Evolutionary conservation across 2,888 invertebrate species (phyloP), one percentile per base, ranked within the genome.

Genomic region (Tubiluchus corallicola): DNA sequence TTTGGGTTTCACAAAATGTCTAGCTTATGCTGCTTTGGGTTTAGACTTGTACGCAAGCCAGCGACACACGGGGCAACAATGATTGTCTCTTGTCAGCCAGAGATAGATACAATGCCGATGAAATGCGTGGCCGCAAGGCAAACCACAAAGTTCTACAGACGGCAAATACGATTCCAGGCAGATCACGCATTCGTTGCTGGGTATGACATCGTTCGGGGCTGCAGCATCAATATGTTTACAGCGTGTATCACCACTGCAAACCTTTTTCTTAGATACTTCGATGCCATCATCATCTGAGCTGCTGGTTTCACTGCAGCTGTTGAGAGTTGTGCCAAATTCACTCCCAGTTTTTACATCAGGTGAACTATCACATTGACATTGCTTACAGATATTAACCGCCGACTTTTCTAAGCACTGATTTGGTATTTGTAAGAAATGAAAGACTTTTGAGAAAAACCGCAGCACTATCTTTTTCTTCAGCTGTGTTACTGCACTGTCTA

Each of bases 61-160:
- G 4, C 71, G 59, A 52, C 71, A 71, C 9, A 68, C 61, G 2
- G 71, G 71, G 50, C 71, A 71, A 48, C 67, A 65, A 51, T 70
- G 69, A 51, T 70, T 67, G 49, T 69, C 69, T 43, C 67, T 55
- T 3, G 59, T 57, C 13, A 71, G 56, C 71, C 71, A 71, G 13
- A 57, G 52, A 51, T 66, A 54, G 38, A 71, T 67, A 53, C 71
- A 71, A n/a, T 58, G 52, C 48, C 66, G 61, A 51, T 71, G 71
- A 54, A 68, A 71, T 44, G 60, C 61, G 51, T 71, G 71, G 3
- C 66, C 64, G 54, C 71, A 71, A 1, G 71, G 70, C 45, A 71
- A 57, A 2, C 68, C 69, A 52, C 68, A 67, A 21, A 71, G 53
- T 16, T 59, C 44, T 3, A 59, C 58, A 4, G 59, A 59, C 21